phyloP scores from a whole-genome alignment of 2,113 vertebrate species.

The Oryctolagus cuniculus region DNA sequence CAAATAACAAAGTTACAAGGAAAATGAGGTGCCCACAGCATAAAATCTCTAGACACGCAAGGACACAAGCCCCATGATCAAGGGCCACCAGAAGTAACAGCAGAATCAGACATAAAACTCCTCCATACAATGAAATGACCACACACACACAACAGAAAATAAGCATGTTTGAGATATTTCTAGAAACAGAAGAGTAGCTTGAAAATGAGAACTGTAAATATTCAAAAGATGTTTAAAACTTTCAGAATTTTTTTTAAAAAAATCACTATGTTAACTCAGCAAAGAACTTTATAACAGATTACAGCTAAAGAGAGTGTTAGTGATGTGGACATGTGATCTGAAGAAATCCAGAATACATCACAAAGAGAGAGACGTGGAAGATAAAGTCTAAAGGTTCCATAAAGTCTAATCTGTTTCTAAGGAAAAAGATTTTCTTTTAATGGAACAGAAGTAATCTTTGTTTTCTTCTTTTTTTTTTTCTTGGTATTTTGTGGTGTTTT shows the following conservation, averaged over 20 bases:
- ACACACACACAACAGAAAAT: not conserved
- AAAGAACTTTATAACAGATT: not conserved
- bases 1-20: not conserved
- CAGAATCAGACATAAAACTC: not conserved
- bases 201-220: not conserved
- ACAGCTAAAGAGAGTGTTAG: not conserved
- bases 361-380: not conserved
- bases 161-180: not conserved
- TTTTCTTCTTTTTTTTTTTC: no score
- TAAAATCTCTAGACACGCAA: not conserved
- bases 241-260: not conserved
- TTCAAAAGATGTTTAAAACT: not conserved
- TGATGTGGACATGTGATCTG: not conserved
- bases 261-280: not conserved
- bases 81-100: not conserved
- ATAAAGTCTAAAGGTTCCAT: not conserved
- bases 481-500: no score
- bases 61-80: not conserved
- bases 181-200: not conserved
- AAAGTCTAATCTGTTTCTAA: not conserved
- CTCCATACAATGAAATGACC: not conserved
- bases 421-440: not conserved
- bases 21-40: slow-evolving; percentile 12
- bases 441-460: not conserved
- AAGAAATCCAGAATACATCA: not conserved